Base-by-base conservation (phyloP, 2,888 invertebrate genomes). In the Rhorus exstirpatorius region DNA sequence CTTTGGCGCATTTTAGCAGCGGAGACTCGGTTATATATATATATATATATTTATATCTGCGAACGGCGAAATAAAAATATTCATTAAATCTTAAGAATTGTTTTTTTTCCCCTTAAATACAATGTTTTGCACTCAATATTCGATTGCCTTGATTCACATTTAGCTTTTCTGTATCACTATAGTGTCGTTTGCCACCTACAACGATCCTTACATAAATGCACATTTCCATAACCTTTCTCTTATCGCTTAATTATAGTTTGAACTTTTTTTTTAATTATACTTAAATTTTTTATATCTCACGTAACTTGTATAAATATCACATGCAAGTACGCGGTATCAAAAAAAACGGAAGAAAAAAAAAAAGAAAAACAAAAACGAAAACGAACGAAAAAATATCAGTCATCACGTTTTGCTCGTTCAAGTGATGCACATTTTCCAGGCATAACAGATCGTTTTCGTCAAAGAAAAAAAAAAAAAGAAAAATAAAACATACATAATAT, bases 241-340 rank as follows among this genome's bases (percentile, higher is more conserved):
- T 38, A 63, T 61, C 38, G 12, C 31, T 41, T 12, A 8, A 41
- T 41, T 41, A 4, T 21, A 10, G 21, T 63, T n/a, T n/a, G n/a
- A n/a, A n/a, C n/a, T n/a, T n/a, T n/a, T n/a, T n/a, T n/a, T n/a
- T n/a, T n/a, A n/a, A n/a, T n/a, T n/a, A n/a, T n/a, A n/a, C n/a
- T n/a, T n/a, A n/a, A n/a, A n/a, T n/a, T n/a, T n/a, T n/a, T n/a
- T n/a, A n/a, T n/a, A n/a, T n/a, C n/a, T n/a, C n/a, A n/a, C n/a
- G n/a, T n/a, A n/a, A n/a, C n/a, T n/a, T 12, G 17, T 51, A 10
- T 38, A 31, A 12, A 51, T 53, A 75, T 75, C 65, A 76, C 76
- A 76, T 49, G 67, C 12, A 26, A 49, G 67, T 67, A 38, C 35
- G 12, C 51, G 31, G 35, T 49, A 44, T 44, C 10, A 24, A 24